Base-by-base conservation (phyloP, 2,888 invertebrate genomes). In the Micoletzkya japonica region DNA sequence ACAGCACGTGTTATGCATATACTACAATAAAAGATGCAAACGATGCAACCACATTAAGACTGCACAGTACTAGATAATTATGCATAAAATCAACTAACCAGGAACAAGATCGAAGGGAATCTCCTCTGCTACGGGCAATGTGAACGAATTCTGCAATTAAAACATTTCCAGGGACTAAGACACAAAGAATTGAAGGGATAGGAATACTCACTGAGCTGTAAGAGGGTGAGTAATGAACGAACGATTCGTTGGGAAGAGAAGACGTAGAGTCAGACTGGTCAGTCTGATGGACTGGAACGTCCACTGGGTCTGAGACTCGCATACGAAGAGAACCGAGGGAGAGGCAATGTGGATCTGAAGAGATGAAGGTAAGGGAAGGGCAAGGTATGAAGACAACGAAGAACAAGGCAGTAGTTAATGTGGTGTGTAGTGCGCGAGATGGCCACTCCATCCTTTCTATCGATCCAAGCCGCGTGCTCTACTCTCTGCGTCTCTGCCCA, bases 391-490 rank as follows among this genome's bases (percentile, higher is more conserved):
- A 63, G 30, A 44, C 20, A 49, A 34, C 28, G 49, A 26, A 32
- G 10, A 50, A 50, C 50, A 63, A 50, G 50, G 44, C 63, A 63
- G 36, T 44, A 20, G 44, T 17, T 24, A 63, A 32, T 50, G 10
- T 17, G 20, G 34, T 3, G 34, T 36, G n/a, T 6, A 28, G 32
- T 28, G 7, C 36, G 26, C 14, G 32, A 63, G 49, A 32, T 20
- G 7, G 32, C n/a, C n/a, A n/a, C n/a, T n/a, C n/a, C n/a, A n/a
- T n/a, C n/a, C n/a, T n/a, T 36, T 36, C 36, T 54, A 66, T 66
- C 37, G 64, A 66, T 66, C 64, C 54, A 10, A n/a, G 54, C 28
- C 64, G 64, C 64, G 54, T 66, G 64, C 64, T 66, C 64, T 66
- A n/a, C 28, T 54, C 64, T 52, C 63, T 64, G 52, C 63, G 52